Percentiles rank a stretch among this genome's conserved stretches.
Conservation (phyloP, 2,797 vertebrate species). For the Rhinoraja longicauda region DNA sequence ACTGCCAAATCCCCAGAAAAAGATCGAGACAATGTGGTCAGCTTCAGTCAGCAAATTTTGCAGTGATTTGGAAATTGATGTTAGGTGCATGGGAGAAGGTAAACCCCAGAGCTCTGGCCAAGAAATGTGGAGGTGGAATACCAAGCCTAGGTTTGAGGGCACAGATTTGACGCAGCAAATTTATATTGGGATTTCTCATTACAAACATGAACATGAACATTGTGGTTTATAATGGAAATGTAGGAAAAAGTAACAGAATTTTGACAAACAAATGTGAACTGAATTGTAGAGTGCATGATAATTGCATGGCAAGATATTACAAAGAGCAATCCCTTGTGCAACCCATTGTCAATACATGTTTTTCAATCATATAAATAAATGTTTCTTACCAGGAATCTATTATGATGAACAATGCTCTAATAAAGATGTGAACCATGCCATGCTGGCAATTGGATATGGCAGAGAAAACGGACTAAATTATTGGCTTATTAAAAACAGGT, state of each 20-base stretch:
- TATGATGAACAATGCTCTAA: not conserved
- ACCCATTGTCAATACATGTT: not conserved
- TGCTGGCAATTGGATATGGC: constrained; percentile 36
- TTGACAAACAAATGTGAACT: not conserved
- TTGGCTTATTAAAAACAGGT: constrained; percentile 42
- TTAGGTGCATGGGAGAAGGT: too few species aligned
- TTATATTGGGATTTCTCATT: not conserved
- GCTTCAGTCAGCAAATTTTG: not conserved
- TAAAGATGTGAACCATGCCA: not conserved
- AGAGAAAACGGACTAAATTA: not conserved
- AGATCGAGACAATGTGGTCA: too few species aligned
- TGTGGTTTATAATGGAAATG: not conserved
- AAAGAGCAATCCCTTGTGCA: not conserved
- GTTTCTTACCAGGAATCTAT: constrained; percentile 45
- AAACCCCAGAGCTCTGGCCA: not conserved
- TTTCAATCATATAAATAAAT: constrained; percentile 13
- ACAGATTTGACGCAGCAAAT: rapidly evolving
- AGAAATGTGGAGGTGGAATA: not conserved
- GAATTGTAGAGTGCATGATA: too few species aligned
- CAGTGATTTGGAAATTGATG: not conserved
- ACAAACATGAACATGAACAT: not conserved
- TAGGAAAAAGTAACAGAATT: not conserved
- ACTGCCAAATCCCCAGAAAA: too few species aligned
- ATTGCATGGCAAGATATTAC: not conserved
- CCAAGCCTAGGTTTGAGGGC: not conserved